phyloP scores from a whole-genome alignment of 2,888 invertebrate genomes.

The Diplazon laetatorius region DNA sequence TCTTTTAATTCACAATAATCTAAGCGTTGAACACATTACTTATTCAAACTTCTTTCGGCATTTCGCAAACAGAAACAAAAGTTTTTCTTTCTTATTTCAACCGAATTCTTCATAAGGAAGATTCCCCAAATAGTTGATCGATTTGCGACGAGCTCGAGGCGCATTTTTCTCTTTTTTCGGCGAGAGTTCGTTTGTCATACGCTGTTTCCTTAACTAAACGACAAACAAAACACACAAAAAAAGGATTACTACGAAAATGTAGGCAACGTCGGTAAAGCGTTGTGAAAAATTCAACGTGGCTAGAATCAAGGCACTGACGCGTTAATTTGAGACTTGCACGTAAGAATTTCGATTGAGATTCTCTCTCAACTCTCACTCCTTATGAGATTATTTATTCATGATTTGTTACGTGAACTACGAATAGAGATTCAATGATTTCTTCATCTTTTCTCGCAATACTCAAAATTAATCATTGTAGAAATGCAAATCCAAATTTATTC shows the following conservation, averaged over 20 bases:
- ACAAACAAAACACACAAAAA: too few relatives aligned
- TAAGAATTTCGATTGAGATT: neutral
- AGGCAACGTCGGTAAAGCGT: neutral
- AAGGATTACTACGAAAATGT: neutral
- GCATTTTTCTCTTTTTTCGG: neutral
- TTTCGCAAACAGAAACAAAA: neutral
- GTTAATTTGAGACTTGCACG: neutral
- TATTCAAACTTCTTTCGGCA: slow-evolving; percentile 17
- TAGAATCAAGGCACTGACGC: neutral
- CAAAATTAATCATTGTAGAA: too few relatives aligned
- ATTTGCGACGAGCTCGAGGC: slow-evolving; percentile 14
- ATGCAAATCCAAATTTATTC: too few relatives aligned
- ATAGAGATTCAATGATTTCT: too few relatives aligned
- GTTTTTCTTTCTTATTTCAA: neutral
- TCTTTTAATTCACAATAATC: slow-evolving; percentile 60
- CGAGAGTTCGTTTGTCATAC: too few relatives aligned
- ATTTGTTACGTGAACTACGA: neutral
- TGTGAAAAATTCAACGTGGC: neutral
- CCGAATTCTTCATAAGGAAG: slow-evolving; percentile 13
- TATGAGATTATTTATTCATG: neutral
- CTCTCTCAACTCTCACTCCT: neutral
- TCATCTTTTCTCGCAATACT: neutral
- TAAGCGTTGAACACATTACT: slow-evolving; percentile 54
- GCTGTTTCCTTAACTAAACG: neutral
- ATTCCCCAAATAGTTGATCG: slow-evolving; percentile 23